Evolutionary conservation across 2,113 vertebrate genomes (phyloP).

Genomic region (Epinephelus lanceolatus): DNA sequence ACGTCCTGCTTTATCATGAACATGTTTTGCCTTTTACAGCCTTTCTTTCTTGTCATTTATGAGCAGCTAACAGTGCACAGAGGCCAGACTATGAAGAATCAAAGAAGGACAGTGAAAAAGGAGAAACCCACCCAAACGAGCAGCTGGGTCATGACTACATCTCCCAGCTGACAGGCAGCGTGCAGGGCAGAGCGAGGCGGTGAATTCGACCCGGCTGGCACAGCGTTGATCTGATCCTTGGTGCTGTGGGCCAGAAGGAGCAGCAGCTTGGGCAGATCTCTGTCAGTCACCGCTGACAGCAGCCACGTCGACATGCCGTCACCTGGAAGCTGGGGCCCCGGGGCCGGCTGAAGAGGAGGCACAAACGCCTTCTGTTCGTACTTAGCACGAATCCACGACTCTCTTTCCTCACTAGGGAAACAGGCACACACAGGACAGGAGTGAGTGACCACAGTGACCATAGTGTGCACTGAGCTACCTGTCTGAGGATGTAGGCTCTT

Average conservation of each 20-base stretch:
- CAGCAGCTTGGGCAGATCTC: conserved; percentile 89
- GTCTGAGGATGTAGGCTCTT: no score
- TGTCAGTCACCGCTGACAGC: conserved; percentile 86
- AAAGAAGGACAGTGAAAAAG: neutral
- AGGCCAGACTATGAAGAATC: no score
- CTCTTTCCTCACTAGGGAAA: conserved; percentile 89
- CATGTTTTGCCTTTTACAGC: no score
- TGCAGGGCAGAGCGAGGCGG: conserved; percentile 89
- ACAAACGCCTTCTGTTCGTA: conserved; percentile 94
- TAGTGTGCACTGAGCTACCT: no score
- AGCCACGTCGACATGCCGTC: conserved; percentile 84
- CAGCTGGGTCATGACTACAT: conserved; percentile 96
- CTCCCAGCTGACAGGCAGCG: conserved; percentile 90
- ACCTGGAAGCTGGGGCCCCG: conserved; percentile 70
- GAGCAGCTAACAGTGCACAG: neutral
- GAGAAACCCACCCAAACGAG: conserved; percentile 91
- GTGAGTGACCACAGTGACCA: neutral
- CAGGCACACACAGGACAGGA: neutral
- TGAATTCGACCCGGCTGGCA: conserved; percentile 62
- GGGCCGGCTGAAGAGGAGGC: conserved; percentile 82
- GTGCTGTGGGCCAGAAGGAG: conserved; percentile 93
- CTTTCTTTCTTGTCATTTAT: neutral
- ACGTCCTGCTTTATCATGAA: no score
- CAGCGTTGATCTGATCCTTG: conserved; percentile 90
- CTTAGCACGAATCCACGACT: conserved; percentile 96